A percentile compares a stretch with the other conserved stretches of the same genome.
Evolutionary conservation across 2,888 invertebrate genomes (phyloP).

Genomic region (Ophion costatus): DNA sequence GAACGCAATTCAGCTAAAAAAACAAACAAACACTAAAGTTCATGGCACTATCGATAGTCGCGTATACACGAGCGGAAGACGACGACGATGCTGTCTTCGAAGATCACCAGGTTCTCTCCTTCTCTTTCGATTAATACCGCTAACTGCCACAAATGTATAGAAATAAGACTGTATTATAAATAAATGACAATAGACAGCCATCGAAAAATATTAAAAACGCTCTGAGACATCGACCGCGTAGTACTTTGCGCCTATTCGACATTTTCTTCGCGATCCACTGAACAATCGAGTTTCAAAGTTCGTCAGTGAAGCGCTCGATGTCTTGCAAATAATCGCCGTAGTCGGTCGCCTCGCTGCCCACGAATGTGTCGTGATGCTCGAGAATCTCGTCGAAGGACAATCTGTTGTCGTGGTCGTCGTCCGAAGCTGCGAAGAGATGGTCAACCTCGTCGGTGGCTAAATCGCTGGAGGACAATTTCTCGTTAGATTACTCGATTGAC

Average conservation of each 20-base stretch:
- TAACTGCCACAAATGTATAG: conserved; percentile 62
- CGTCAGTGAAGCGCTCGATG: conserved; percentile 91
- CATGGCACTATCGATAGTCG: conserved; percentile 51
- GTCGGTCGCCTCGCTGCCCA: conserved; percentile 96
- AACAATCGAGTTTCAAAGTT: conserved; percentile 86
- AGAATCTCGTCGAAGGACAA: conserved; percentile 93
- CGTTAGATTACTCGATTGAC: background rate
- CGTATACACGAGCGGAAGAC: conserved; percentile 42
- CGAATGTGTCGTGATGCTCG: conserved; percentile 94
- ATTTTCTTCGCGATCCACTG: conserved; percentile 75
- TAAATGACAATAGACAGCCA: conserved; percentile 68
- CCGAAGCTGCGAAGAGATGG: conserved; percentile 94
- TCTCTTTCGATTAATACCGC: background rate
- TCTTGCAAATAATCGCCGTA: conserved; percentile 94
- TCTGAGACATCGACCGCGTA: conserved; percentile 62
- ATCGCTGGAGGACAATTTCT: conserved; percentile 85
- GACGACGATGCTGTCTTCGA: conserved; percentile 7
- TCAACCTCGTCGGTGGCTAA: conserved; percentile 95
- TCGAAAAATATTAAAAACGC: conserved; percentile 70
- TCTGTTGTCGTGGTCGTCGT: conserved; percentile 92
- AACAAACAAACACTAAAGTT: conserved; percentile 15
- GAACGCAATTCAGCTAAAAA: conserved; percentile 10
- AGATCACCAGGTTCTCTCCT: background rate
- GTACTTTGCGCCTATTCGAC: conserved; percentile 63
- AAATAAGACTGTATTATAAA: conserved; percentile 69